These are phyloP conservation scores for Orchesella flavescens DNA, from an alignment of 2,888 invertebrate genomes.

Conservation along the genomic window DNA sequence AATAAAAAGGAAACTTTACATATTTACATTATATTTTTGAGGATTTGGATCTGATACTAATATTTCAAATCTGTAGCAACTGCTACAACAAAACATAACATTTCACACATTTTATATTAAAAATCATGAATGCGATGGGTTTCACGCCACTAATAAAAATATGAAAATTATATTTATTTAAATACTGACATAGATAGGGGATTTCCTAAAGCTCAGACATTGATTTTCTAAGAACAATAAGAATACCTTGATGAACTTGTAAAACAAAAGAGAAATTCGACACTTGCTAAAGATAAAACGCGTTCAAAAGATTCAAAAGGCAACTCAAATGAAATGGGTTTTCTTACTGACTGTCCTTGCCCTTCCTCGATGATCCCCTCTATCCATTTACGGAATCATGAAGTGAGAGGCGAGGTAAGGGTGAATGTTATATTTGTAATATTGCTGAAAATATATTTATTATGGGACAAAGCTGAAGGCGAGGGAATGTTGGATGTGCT, in stretches of 20 bases:
- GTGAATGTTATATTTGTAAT: slow-evolving; percentile 7
- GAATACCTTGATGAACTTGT: background rate
- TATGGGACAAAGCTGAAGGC: background rate
- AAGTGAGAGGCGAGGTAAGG: background rate
- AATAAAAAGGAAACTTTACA: no score
- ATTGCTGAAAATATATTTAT: background rate
- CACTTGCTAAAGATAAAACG: background rate
- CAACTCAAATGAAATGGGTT: background rate
- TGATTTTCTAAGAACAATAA: no score
- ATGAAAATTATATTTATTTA: no score
- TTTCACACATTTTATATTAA: no score
- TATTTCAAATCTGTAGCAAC: no score
- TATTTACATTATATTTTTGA: no score
- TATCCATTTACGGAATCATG: background rate
- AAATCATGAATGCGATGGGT: no score
- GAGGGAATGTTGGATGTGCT: background rate
- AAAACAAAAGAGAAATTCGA: background rate
- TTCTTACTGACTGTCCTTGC: background rate
- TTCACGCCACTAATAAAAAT: no score
- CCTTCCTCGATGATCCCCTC: background rate
- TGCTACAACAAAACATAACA: no score
- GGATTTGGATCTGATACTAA: no score
- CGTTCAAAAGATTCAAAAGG: background rate
- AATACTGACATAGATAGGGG: no score
- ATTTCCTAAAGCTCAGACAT: no score